Evolutionary conservation across 2,113 vertebrate species (phyloP).

Genomic region (Chrysemys picta): DNA sequence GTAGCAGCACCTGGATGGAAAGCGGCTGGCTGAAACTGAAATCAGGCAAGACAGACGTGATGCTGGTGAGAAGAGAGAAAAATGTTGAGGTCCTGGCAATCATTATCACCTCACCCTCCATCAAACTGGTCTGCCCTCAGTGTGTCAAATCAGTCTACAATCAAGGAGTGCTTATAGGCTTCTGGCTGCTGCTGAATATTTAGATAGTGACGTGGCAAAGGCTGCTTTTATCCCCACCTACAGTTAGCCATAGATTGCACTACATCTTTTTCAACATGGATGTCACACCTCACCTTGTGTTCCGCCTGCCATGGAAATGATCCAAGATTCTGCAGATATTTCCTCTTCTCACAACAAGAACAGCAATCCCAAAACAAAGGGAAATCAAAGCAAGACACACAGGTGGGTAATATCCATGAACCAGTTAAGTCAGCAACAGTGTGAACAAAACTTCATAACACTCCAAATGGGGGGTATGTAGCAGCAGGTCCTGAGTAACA

Average conservation of each 20-base stretch:
- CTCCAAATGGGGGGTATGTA: not conserved
- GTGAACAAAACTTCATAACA: not conserved
- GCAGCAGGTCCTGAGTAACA: not conserved
- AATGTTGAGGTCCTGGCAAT: not conserved
- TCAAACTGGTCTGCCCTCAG: not conserved
- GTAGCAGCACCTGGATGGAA: not conserved
- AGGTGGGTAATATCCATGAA: not conserved
- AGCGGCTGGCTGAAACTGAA: not conserved
- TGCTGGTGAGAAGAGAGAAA: conserved; percentile 8
- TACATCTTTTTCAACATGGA: not conserved
- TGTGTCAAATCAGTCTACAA: not conserved
- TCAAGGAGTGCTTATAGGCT: not conserved
- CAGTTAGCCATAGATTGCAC: not conserved
- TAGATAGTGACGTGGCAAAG: not conserved
- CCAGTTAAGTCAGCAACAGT: not conserved
- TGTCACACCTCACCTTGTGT: not conserved
- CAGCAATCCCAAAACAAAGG: not conserved
- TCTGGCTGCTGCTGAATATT: not conserved
- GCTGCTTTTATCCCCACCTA: not conserved
- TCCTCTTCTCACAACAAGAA: not conserved
- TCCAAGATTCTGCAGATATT: not conserved
- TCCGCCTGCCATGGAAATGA: not conserved
- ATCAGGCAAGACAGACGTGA: not conserved
- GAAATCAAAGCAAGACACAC: not conserved
- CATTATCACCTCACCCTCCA: not conserved